Conservation (phyloP, 2,113 vertebrate species). For the Tupaia chinensis region DNA sequence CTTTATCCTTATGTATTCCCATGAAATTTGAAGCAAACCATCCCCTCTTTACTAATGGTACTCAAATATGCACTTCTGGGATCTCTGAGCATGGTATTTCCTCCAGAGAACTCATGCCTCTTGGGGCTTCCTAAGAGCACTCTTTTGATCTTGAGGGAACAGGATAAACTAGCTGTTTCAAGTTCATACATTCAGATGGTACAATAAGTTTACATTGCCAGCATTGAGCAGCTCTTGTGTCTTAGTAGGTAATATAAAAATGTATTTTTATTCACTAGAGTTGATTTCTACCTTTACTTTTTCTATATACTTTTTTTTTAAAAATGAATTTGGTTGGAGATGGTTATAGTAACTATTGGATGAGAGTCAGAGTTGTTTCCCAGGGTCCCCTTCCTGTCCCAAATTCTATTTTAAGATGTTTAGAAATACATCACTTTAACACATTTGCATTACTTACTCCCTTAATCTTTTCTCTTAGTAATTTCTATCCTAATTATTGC, state of each 20-base stretch:
- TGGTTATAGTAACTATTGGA: not conserved
- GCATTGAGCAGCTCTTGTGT: not conserved
- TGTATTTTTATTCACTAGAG: not conserved
- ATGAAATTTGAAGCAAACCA: conserved; percentile 51
- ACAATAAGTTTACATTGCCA: not conserved
- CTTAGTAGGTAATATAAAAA: not conserved
- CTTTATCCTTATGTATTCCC: conserved; percentile 63
- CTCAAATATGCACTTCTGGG: conserved; percentile 65
- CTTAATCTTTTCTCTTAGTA: not conserved
- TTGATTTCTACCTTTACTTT: conserved; percentile 4
- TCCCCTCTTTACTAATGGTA: conserved; percentile 69
- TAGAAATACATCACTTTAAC: not conserved
- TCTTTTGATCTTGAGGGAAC: conserved; percentile 45
- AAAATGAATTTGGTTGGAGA: not conserved
- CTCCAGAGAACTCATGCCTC: conserved; percentile 54
- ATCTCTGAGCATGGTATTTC: conserved; percentile 25
- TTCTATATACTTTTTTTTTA: not conserved
- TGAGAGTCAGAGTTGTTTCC: not conserved
- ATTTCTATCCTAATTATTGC: not conserved
- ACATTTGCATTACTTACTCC: not conserved
- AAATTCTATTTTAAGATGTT: not conserved
- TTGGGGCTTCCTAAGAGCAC: conserved; percentile 28
- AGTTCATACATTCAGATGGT: conserved; percentile 8
- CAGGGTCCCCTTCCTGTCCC: not conserved
- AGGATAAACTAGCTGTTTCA: conserved; percentile 25